Base-by-base conservation (phyloP, 2,888 invertebrate species). In the Crematogaster levior region DNA sequence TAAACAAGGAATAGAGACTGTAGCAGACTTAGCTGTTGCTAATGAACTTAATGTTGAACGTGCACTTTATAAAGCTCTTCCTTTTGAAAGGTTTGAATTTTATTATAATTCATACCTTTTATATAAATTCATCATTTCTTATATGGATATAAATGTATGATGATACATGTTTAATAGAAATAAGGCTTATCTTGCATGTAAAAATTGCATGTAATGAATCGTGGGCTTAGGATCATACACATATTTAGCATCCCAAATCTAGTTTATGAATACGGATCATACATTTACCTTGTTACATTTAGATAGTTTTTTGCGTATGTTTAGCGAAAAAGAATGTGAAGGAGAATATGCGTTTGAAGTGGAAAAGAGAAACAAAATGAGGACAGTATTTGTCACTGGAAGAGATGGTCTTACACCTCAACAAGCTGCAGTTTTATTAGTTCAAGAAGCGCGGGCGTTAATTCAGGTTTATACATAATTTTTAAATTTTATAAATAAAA, bases 371-470 rank as follows among this genome's bases (percentile, higher is more conserved):
- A 97, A 96, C 91, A 96, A 96, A 94, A 95, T 96, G 66, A 96
- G 96, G 92, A 96, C 96, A 89, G 95, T 98, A 83, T 98, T 97
- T 96, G 96, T 98, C 18, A 97, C 97, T 1, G 98, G 98, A 24
- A 96, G 96, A 93, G 96, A 97, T 89, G 98, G 98, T 46, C 94
- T 98, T 89, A 98, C 98, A 1, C 97, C 97, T 75, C 95, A 95
- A 79, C 97, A 98, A 94, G 98, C 98, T 6, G 98, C 99, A 4
- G 94, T 95, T 83, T 95, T 97, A 87, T 95, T 99, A 27, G 96
- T 98, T 27, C 92, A 95, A 24, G 98, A 98, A 94, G 98, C 99
- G 37, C 96, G 98, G 91, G 95, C 95, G 88, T 96, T 96, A 82
- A 93, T 96, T 9, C 95, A 96, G 93, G 95, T 95, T 84, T 10